phyloP scores from a whole-genome alignment of 2,113 vertebrate species.

The Pholis gunnellus region DNA sequence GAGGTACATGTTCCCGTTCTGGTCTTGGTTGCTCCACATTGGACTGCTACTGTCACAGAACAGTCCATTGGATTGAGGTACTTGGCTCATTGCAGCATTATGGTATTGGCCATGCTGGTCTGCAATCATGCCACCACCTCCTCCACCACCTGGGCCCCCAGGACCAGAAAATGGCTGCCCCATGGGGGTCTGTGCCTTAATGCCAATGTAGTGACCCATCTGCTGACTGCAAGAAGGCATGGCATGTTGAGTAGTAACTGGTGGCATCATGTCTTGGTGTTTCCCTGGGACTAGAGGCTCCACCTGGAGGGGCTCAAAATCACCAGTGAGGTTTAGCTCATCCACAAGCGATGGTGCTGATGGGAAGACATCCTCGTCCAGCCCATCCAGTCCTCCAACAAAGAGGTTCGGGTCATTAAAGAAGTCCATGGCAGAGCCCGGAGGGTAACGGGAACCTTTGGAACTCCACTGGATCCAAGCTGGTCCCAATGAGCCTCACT shows the following conservation, averaged over 20 bases:
- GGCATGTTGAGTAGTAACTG: conserved; percentile 72
- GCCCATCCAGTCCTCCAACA: conserved; percentile 92
- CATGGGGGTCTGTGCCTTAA: conserved; percentile 85
- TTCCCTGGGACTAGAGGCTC: conserved; percentile 90
- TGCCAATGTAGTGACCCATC: conserved; percentile 89
- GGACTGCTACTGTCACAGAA: conserved; percentile 93
- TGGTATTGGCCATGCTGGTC: conserved; percentile 90
- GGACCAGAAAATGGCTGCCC: conserved; percentile 88
- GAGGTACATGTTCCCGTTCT: conserved; percentile 80
- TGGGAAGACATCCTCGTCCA: conserved; percentile 93
- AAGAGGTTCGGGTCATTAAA: conserved; percentile 97
- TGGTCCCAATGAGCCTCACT: conserved; percentile 62
- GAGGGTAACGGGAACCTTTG: conserved; percentile 53
- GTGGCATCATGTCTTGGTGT: conserved; percentile 78
- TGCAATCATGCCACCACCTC: conserved; percentile 83
- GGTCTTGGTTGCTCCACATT: conserved; percentile 96
- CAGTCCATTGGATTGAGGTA: conserved; percentile 91
- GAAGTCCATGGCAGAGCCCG: conserved; percentile 95
- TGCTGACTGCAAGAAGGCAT: conserved; percentile 86
- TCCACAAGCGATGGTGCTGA: conserved; percentile 94
- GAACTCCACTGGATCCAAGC: conserved; percentile 62
- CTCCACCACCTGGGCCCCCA: conserved; percentile 47
- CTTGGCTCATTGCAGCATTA: conserved; percentile 87
- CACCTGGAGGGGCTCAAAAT: conserved; percentile 94
- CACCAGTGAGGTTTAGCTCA: conserved; percentile 93